Conservation (phyloP, 2,797 vertebrate species). For the Pseudotriccus pelzelni region DNA sequence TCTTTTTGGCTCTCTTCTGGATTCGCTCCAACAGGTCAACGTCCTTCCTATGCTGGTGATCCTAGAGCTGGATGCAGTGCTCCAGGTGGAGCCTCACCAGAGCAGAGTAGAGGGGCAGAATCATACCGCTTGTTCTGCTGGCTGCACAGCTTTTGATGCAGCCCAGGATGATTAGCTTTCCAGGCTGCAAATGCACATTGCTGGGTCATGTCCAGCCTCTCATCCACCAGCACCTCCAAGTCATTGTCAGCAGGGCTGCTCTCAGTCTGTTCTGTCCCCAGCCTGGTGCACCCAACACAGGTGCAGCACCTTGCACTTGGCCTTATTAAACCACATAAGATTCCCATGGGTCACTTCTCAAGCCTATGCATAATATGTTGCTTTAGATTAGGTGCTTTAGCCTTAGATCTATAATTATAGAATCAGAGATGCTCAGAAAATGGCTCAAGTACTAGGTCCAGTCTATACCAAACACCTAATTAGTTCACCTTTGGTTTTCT, state of each 20-base stretch:
- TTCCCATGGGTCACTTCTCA: not conserved
- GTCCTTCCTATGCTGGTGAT: not conserved
- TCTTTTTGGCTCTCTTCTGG: not conserved
- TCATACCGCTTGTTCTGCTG: too few relatives aligned
- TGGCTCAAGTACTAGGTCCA: not conserved
- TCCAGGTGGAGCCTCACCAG: not conserved
- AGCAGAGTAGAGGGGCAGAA: not conserved
- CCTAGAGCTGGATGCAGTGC: not conserved
- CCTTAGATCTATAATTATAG: not conserved
- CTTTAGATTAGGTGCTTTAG: not conserved
- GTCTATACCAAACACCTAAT: not conserved
- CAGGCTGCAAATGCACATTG: not conserved
- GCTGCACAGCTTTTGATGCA: not conserved
- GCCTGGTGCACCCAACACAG: not conserved
- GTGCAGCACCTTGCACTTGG: not conserved
- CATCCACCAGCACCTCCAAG: not conserved
- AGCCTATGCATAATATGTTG: rapidly evolving
- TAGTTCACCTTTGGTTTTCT: not conserved
- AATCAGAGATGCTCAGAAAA: not conserved
- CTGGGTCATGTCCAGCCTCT: not conserved
- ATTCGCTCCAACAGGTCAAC: not conserved
- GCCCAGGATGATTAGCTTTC: not conserved
- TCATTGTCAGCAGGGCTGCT: not conserved
- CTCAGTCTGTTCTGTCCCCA: not conserved
- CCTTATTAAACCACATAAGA: not conserved